Evolutionary conservation across 2,888 invertebrate genomes (phyloP).

Genomic region (Heteromyza rotundicornis): DNA sequence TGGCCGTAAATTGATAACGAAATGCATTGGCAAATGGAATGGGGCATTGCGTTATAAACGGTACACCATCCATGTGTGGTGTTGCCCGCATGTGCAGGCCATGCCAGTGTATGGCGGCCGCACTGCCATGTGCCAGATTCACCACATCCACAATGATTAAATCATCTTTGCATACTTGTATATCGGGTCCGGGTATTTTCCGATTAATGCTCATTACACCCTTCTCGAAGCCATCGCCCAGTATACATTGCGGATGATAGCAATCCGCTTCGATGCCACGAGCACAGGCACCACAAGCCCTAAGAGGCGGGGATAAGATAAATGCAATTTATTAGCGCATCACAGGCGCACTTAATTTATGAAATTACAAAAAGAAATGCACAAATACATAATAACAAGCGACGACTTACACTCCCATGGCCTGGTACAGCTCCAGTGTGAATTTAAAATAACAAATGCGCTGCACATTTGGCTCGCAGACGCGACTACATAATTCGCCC

Average conservation of each 20-base stretch:
- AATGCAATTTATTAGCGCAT: too few species aligned
- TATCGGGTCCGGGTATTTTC: conserved; percentile 62
- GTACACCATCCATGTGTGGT: conserved; percentile 84
- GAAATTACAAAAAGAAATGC: too few species aligned
- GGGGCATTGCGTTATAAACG: conserved; percentile 82
- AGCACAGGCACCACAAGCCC: conserved; percentile 64
- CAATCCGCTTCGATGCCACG: conserved; percentile 59
- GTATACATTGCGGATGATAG: conserved; percentile 62
- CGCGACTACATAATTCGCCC: conserved; percentile 51
- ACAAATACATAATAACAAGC: too few species aligned
- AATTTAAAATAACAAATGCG: conserved; percentile 62
- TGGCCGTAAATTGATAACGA: conserved; percentile 73
- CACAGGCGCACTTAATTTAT: too few species aligned
- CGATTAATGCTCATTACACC: conserved; percentile 64
- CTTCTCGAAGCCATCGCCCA: conserved; percentile 63
- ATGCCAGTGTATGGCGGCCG: conserved; percentile 89
- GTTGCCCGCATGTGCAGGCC: conserved; percentile 78
- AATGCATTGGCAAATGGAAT: conserved; percentile 72
- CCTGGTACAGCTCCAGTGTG: conserved; percentile 61
- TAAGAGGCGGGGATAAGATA: too few species aligned
- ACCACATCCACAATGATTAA: conserved; percentile 78
- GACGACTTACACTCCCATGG: conserved; percentile 59
- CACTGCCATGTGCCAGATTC: conserved; percentile 77
- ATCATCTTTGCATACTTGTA: conserved; percentile 80
- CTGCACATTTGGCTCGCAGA: conserved; percentile 35